Evolutionary conservation across 2,797 vertebrate species (phyloP).

Genomic region (Schizopygopsis malacanthus): DNA sequence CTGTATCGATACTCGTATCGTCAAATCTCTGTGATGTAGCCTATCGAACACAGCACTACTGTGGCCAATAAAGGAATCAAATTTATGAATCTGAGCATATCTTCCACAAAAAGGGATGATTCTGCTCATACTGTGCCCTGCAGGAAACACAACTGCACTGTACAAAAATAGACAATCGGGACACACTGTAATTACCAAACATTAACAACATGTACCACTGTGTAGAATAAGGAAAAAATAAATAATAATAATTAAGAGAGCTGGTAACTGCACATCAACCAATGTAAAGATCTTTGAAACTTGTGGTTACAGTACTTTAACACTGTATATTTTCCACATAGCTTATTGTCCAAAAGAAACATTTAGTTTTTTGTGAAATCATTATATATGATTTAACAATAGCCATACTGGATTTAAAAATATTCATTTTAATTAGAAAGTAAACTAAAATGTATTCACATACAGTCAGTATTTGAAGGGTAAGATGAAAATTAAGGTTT

Average conservation of each 20-base stretch:
- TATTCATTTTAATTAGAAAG: neutral
- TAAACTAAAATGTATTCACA: neutral
- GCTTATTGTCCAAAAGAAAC: neutral
- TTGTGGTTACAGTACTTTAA: neutral
- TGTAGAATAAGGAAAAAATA: neutral
- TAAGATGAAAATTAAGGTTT: neutral
- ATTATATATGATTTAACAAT: neutral
- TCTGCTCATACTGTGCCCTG: conserved; percentile 40
- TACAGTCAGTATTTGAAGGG: too few relatives aligned
- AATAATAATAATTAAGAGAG: neutral
- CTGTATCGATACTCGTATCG: too few relatives aligned
- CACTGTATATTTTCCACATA: neutral
- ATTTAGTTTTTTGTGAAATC: neutral
- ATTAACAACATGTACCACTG: neutral
- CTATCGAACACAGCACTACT: too few relatives aligned
- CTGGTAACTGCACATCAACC: neutral
- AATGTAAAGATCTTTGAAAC: neutral
- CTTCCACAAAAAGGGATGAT: conserved; percentile 41
- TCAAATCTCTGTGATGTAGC: too few relatives aligned
- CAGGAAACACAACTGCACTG: neutral
- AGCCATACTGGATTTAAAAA: neutral
- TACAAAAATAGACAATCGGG: neutral
- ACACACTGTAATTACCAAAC: neutral
- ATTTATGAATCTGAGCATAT: conserved; percentile 33
- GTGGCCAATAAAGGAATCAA: neutral